A percentile compares a stretch with the other conserved stretches of the same genome.
Conservation (phyloP, 2,888 invertebrate genomes). For the Amblyjoppa fuscipennis region DNA sequence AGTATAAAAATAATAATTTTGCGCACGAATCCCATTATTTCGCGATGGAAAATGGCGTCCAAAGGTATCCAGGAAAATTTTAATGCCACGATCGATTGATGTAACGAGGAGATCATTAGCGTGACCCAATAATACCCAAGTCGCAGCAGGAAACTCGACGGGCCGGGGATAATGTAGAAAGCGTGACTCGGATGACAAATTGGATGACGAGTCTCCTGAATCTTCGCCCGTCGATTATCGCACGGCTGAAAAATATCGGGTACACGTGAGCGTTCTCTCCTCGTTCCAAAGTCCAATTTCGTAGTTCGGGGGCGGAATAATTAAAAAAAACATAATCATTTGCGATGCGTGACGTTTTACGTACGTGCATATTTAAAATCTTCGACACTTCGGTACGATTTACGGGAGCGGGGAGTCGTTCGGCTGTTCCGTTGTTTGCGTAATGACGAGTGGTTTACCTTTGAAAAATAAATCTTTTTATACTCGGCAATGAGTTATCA, state of each 20-base stretch:
- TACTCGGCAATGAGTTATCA: neutral
- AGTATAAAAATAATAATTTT: neutral
- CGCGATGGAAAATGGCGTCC: neutral
- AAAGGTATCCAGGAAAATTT: too few species aligned
- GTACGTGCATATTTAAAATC: neutral
- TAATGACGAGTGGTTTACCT: neutral
- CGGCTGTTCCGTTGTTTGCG: neutral
- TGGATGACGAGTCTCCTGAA: constrained; percentile 30
- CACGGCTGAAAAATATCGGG: neutral
- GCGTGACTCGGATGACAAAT: constrained; percentile 31
- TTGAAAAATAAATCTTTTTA: neutral
- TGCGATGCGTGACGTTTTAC: constrained; percentile 7
- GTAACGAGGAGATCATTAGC: neutral
- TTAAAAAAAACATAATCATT: neutral
- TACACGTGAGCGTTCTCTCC: neutral
- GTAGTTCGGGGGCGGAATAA: neutral
- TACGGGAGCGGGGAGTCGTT: neutral
- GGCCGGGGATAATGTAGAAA: constrained; percentile 12
- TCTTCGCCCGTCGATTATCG: constrained; percentile 10
- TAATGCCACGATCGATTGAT: neutral
- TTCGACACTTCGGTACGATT: neutral
- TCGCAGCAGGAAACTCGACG: neutral
- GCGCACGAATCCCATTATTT: neutral
- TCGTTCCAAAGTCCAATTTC: constrained; percentile 19
- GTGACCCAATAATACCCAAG: neutral